A percentile compares a stretch with the other conserved stretches of the same genome.
These are phyloP conservation scores for Fragariocoptes setiger DNA, from an alignment of 1,140 invertebrate genomes.

Conservation along the genomic window DNA sequence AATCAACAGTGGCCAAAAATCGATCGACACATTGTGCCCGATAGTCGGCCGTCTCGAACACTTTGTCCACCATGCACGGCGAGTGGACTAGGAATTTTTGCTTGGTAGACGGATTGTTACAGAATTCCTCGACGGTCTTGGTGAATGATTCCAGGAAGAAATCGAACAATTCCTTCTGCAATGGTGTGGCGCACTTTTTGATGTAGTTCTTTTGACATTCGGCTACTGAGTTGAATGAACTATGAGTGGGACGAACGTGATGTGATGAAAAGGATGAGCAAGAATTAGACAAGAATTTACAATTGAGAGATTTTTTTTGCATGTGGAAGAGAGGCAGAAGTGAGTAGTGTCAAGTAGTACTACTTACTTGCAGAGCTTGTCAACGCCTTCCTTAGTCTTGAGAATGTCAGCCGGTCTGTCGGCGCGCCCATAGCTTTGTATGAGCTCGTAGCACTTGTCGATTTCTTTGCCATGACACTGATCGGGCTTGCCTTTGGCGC, in stretches of 20 bases:
- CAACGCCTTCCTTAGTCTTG: slow-evolving; percentile 10
- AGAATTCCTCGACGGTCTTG: slow-evolving; percentile 12
- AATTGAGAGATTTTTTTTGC: not conserved
- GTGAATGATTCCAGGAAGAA: slow-evolving; percentile 11
- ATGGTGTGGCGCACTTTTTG: slow-evolving; percentile 12
- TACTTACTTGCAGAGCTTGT: slow-evolving; percentile 12
- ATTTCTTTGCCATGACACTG: slow-evolving; percentile 5
- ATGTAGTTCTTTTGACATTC: slow-evolving; percentile 12
- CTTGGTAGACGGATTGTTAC: slow-evolving; percentile 4
- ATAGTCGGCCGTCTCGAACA: slow-evolving; percentile 3
- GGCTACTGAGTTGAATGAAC: slow-evolving; percentile 8
- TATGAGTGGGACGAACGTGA: slow-evolving; percentile 1
- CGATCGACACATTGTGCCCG: slow-evolving; percentile 4
- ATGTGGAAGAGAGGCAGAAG: not conserved
- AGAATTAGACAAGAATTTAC: not conserved
- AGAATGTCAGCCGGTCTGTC: slow-evolving; percentile 8
- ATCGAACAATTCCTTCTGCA: slow-evolving; percentile 13
- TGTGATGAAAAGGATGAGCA: not conserved
- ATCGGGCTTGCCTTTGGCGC: slow-evolving; percentile 1
- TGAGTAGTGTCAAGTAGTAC: no score
- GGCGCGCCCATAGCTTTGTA: slow-evolving; percentile 11
- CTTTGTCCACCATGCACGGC: slow-evolving; percentile 9
- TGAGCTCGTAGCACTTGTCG: slow-evolving; percentile 12
- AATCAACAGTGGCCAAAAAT: slow-evolving; percentile 4
- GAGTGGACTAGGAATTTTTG: slow-evolving; percentile 7